Evolutionary conservation across 35 echinoderm and acorn worm species (phyloP), one percentile per base, ranked within the genome.

Genomic region (Apostichopus californicus): DNA sequence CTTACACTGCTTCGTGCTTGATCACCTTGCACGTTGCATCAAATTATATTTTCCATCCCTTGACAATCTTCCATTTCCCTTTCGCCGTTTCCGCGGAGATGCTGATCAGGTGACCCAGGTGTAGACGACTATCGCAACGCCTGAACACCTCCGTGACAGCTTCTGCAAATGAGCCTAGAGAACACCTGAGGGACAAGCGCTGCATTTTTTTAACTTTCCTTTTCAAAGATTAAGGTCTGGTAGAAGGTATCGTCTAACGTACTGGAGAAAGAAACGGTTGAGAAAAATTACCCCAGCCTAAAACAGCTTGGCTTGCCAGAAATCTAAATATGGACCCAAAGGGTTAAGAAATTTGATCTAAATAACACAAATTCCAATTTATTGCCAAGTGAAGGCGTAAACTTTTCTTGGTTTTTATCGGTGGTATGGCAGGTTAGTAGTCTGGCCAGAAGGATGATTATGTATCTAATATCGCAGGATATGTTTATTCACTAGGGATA

Each of bases 281-380:
- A 59, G 81, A 85, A 84, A 59, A 85, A 58, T 23, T 58, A 85
- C 52, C 81, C 81, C 55, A 59, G 55, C 81, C 55, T 20, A 85
- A 85, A 81, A 85, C 56, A 60, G 55, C 81, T 85, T 59, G 13
- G 5, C 81, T 58, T 85, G 57, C 17, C 21, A 59, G 20, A 8
- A 85, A 59, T 85, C 56, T 85, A n/a, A 85, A 85, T 85, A 59
- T 59, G 81, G 57, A 85, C 81, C 81, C 81, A 85, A 59, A 57
- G 81, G 81, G 81, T 59, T 59, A 22, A 20, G 81, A 85, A 85
- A 85, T 85, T 85, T 85, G 81, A 85, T 85, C 81, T 85, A 85
- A 85, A 85, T 85, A 85, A 85, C 81, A 85, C 81, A 85, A 85
- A 85, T 85, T 85, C 81, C 81, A 85, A 85, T 85, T 85, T 85